phyloP scores from a whole-genome alignment of 2,888 invertebrate species.

The Maniola hyperantus region DNA sequence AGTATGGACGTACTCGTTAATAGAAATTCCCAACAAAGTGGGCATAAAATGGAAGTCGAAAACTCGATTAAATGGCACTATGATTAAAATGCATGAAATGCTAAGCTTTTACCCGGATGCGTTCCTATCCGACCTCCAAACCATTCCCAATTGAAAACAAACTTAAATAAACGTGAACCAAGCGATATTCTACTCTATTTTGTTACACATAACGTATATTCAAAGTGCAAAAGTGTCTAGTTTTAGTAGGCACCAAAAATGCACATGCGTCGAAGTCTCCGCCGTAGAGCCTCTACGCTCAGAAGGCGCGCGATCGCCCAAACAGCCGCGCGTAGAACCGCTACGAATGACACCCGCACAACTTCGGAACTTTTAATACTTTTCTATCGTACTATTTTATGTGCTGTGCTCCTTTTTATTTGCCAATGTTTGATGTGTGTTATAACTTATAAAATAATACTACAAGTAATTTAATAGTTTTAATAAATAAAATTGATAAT shows the following conservation, averaged over 20 bases:
- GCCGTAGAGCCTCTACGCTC: slow-evolving; percentile 61
- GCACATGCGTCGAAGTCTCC: slow-evolving; percentile 76
- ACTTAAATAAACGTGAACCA: slow-evolving; percentile 21
- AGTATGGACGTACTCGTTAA: slow-evolving; percentile 1
- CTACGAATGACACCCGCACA: slow-evolving; percentile 55
- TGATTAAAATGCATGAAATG: slow-evolving; percentile 65
- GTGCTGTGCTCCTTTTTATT: slow-evolving; percentile 46
- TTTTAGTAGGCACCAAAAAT: slow-evolving; percentile 51
- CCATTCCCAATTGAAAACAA: slow-evolving; percentile 46
- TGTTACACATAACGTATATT: slow-evolving; percentile 42
- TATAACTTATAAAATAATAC: slow-evolving; percentile 2
- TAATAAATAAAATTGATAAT: slow-evolving; percentile 28
- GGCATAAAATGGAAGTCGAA: slow-evolving; percentile 32
- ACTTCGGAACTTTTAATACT: slow-evolving; percentile 75
- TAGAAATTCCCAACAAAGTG: slow-evolving; percentile 24
- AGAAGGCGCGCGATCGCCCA: slow-evolving; percentile 75
- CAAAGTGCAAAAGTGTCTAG: slow-evolving; percentile 39
- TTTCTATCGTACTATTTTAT: slow-evolving; percentile 56
- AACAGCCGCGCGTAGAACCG: slow-evolving; percentile 60
- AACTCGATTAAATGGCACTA: slow-evolving; percentile 42
- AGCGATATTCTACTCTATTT: slow-evolving; percentile 44
- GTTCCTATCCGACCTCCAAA: slow-evolving; percentile 56
- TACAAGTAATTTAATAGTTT: background rate
- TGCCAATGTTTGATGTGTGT: slow-evolving; percentile 30
- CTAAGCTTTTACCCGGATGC: slow-evolving; percentile 61